A percentile compares a stretch with the other conserved stretches of the same genome.
Evolutionary conservation across 2,888 invertebrate species (phyloP).

Genomic region (Diogma glabrata): DNA sequence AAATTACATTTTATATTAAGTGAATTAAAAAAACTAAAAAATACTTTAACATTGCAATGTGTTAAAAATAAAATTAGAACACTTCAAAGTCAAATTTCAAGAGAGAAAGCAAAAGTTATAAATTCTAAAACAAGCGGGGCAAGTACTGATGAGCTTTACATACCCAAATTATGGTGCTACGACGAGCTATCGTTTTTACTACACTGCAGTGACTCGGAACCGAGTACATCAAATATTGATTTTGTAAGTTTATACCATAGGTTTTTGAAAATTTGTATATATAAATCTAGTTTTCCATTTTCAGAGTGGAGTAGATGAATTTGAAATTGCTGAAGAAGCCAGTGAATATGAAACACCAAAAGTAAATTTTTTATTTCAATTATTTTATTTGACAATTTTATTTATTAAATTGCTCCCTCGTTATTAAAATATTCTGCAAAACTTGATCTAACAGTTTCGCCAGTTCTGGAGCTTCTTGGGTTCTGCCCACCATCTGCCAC

Average conservation of each 20-base stretch:
- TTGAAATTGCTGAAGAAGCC: background rate
- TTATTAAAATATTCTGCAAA: background rate
- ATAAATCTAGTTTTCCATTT: background rate
- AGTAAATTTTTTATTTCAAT: background rate
- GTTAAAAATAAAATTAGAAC: background rate
- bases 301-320: background rate
- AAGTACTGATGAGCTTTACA: too few relatives aligned
- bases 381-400: background rate
- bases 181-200: background rate
- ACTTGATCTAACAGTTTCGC: background rate
- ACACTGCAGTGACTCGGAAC: background rate
- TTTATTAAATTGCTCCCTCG: background rate
- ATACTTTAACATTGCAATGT: too few relatives aligned
- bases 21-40: too few relatives aligned
- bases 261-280: too few relatives aligned
- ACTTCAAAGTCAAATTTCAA: too few relatives aligned
- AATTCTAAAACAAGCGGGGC: too few relatives aligned
- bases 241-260: background rate
- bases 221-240: background rate
- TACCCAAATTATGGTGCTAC: conserved; percentile 1
- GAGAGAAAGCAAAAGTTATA: too few relatives aligned
- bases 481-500: background rate
- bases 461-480: background rate
- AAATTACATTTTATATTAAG: background rate
- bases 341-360: background rate